Evolutionary conservation across 2,888 invertebrate species (phyloP).

Genomic region (Caenorhabditis sinica): DNA sequence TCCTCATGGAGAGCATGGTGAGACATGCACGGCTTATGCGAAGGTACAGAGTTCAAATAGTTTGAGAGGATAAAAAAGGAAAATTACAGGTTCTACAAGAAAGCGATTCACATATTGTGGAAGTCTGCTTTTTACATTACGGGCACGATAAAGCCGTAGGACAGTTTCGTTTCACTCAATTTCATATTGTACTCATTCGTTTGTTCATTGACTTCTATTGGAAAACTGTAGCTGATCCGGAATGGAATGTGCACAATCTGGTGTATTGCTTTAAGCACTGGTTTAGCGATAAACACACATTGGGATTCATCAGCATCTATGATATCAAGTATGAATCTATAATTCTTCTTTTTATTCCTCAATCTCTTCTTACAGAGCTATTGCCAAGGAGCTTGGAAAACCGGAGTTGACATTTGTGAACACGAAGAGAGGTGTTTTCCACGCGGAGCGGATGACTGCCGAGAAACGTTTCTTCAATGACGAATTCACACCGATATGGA

Average conservation of each 20-base stretch:
- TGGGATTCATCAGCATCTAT: neutral
- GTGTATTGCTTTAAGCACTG: constrained; percentile 22
- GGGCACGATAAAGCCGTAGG: neutral
- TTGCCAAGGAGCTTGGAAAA: constrained; percentile 1
- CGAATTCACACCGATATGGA: too few species aligned
- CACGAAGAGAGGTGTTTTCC: neutral
- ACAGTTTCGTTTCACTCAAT: constrained; percentile 15
- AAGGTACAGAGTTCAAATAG: constrained; percentile 1
- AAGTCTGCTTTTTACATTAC: constrained; percentile 8
- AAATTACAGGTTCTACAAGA: neutral
- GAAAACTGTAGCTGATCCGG: neutral
- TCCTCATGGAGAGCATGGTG: neutral
- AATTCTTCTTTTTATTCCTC: neutral
- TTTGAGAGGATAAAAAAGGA: too few species aligned
- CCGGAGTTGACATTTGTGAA: neutral
- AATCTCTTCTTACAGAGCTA: constrained; percentile 15
- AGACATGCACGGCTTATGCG: constrained; percentile 20
- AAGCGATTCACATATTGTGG: neutral
- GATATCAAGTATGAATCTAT: constrained; percentile 20
- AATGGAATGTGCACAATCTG: constrained; percentile 17
- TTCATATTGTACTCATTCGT: neutral
- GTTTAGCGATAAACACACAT: neutral
- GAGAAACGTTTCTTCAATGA: neutral
- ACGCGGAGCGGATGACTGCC: neutral
- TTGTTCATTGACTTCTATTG: constrained; percentile 25